Evolutionary conservation across 2,888 invertebrate genomes (phyloP).

Genomic region (Chrysomela aeneicollis): DNA sequence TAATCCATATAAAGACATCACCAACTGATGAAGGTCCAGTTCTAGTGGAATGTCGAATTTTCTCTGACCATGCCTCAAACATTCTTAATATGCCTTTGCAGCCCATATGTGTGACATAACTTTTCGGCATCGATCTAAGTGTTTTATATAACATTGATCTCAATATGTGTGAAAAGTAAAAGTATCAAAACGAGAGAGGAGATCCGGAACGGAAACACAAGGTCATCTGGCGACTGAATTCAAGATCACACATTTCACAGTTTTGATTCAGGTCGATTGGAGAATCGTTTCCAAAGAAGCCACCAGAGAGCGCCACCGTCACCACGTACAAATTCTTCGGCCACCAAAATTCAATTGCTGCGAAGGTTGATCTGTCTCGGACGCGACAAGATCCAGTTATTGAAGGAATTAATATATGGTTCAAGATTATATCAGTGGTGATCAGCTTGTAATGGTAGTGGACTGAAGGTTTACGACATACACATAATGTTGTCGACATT

Average conservation of each 20-base stretch:
- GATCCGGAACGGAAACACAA: slow-evolving; percentile 27
- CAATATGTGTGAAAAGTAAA: slow-evolving; percentile 23
- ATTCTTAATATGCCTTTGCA: neutral
- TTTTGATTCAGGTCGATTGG: neutral
- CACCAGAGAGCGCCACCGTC: too few species aligned
- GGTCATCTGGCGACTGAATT: slow-evolving; percentile 20
- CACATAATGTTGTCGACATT: neutral
- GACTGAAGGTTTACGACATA: neutral
- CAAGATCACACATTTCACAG: slow-evolving; percentile 21
- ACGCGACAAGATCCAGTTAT: too few species aligned
- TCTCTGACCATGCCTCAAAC: neutral
- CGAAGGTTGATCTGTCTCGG: too few species aligned
- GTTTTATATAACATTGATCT: slow-evolving; percentile 22
- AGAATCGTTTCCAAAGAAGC: too few species aligned
- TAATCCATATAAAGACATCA: too few species aligned
- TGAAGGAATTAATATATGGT: too few species aligned
- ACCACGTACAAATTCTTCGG: too few species aligned
- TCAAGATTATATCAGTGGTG: neutral
- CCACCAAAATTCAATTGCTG: too few species aligned
- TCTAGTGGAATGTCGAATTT: neutral
- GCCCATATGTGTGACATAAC: neutral
- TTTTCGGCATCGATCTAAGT: neutral
- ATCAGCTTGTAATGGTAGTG: neutral
- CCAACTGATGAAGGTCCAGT: neutral
- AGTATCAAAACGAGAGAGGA: slow-evolving; percentile 15